A percentile compares a stretch with the other conserved stretches of the same genome.
These are phyloP conservation scores for Drosophila kohkoa DNA, from an alignment of 1,140 invertebrate species.

Conservation along the genomic window DNA sequence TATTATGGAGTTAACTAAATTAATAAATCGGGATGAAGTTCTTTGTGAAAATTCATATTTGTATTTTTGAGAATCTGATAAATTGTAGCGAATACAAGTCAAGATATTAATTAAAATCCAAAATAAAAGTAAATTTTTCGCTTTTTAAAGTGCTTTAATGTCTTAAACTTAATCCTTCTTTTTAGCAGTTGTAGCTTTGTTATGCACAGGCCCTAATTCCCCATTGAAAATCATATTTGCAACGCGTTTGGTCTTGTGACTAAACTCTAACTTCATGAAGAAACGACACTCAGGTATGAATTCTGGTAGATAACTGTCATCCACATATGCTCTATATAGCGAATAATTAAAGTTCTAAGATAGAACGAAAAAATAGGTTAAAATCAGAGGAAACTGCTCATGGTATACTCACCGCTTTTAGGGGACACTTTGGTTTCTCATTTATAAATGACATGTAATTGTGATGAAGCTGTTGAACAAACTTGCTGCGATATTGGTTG, in stretches of 20 bases:
- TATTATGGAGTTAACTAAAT: no score
- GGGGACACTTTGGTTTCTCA: constrained; percentile 38
- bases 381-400: not conserved
- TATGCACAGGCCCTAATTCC: constrained; percentile 5
- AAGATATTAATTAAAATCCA: not conserved
- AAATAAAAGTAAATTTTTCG: not conserved
- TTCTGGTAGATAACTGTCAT: constrained; percentile 59
- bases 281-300: constrained; percentile 61
- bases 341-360: constrained; percentile 61
- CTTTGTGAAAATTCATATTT: no score
- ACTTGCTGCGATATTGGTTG: constrained; percentile 62
- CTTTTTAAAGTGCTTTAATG: no score
- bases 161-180: not conserved
- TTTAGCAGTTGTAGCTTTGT: not conserved
- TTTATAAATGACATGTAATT: constrained; percentile 53
- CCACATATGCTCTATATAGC: constrained; percentile 48
- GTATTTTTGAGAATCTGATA: no score
- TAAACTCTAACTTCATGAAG: constrained; percentile 42
- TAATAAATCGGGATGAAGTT: no score
- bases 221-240: constrained; percentile 50
- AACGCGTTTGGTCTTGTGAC: constrained; percentile 40
- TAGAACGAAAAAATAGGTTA: not conserved
- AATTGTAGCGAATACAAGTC: no score
- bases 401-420: constrained; percentile 50
- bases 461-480: constrained; percentile 45